Conservation (phyloP, 2,888 invertebrate genomes). For the Oligia fasciuncula region DNA sequence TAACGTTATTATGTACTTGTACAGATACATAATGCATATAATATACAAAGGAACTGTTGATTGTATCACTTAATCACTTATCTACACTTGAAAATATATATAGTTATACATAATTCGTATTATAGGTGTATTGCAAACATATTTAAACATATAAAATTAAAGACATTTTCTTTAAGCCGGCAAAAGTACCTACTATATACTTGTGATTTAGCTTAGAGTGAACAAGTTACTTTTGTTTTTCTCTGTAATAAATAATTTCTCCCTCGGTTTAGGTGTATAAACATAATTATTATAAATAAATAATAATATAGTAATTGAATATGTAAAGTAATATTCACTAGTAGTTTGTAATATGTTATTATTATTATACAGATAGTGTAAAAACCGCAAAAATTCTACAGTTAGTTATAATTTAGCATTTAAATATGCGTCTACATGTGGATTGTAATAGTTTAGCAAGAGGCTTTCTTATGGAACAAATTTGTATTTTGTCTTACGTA, state of each 20-base stretch:
- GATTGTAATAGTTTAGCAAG: constrained; percentile 76
- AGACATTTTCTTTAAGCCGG: constrained; percentile 67
- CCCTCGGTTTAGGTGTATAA: constrained; percentile 70
- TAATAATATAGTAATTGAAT: constrained; percentile 69
- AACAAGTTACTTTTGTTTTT: constrained; percentile 61
- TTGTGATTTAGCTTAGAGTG: constrained; percentile 68
- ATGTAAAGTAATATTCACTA: constrained; percentile 70
- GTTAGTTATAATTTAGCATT: constrained; percentile 81
- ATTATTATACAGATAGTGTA: constrained; percentile 73
- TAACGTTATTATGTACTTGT: constrained; percentile 40
- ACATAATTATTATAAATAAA: constrained; percentile 68
- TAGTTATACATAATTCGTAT: constrained; percentile 49
- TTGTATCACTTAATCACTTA: constrained; percentile 54
- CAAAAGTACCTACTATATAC: constrained; percentile 63
- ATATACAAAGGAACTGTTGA: constrained; percentile 51
- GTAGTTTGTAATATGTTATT: constrained; percentile 68
- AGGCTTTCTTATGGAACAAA: constrained; percentile 78
- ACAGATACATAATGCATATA: constrained; percentile 36
- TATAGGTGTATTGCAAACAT: constrained; percentile 52
- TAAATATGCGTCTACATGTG: constrained; percentile 72
- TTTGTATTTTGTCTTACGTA: constrained; percentile 63
- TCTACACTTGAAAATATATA: constrained; percentile 46
- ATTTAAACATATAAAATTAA: constrained; percentile 56
- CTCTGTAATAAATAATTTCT: constrained; percentile 62
- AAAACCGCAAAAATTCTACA: constrained; percentile 76